Base-by-base conservation (phyloP, 1,140 invertebrate genomes). In the Formica selysi region DNA sequence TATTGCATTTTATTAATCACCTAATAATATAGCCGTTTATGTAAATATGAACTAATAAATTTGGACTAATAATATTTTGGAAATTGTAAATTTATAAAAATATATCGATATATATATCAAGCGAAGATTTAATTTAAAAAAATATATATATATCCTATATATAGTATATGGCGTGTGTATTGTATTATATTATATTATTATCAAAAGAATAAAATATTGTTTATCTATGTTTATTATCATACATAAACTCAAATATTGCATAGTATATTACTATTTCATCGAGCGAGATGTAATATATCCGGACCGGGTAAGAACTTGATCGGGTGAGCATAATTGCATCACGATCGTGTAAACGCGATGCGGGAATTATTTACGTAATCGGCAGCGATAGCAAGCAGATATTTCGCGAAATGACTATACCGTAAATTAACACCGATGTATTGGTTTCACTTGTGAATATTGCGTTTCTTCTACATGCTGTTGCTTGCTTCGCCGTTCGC, bases 371-470 rank as follows among this genome's bases (percentile, higher is more conserved):
- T 89, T 89, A 81, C 71, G 62, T 86, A 89, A 88, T 86, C 76
- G 59, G 32, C 41, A 36, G 57, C 48, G 88, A 76, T 38, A 59
- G 76, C 19, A 44, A 51, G 26, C 32, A 38, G 59, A 86, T 80
- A 74, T 86, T 88, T 86, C 62, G 62, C 19, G 57, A 61, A 71
- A 86, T 51, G 13, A 8, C 13, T 19, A 36, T 57, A 22, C 36
- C 61, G 88, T 89, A 89, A 89, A 19, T 41, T 67, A 86, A 89
- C 16, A 89, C 87, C 61, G 19, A 2, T 22, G 65, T 89, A 81
- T 89, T 78, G 44, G 44, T 89, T 89, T 89, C 88, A 83, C n/a
- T 19, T 6, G 32, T 8, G 76, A 89, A 81, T 89, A 89, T 89
- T 89, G 64, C 87, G 22, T 89, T 89, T 89, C 87, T 74, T 61